These are phyloP conservation scores for Gerosis bhagava DNA, from an alignment of 2,888 invertebrate genomes.

Conservation along the genomic window DNA sequence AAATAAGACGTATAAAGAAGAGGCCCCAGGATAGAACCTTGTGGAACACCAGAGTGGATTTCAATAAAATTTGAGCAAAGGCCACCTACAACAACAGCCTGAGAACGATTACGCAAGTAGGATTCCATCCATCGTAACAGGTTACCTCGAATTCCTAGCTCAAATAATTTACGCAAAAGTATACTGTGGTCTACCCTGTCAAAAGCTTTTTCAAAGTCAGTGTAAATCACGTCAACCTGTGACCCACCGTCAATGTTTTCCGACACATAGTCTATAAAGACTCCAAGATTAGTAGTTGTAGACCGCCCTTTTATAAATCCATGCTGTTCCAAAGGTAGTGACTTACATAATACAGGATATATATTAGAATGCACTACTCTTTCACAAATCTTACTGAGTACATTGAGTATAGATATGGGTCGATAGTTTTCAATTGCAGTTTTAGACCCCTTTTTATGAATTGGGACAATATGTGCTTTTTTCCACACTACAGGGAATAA, in stretches of 20 bases:
- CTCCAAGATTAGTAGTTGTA: conserved; percentile 29
- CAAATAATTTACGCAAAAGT: conserved; percentile 21
- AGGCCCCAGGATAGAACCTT: conserved; percentile 35
- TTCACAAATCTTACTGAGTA: conserved; percentile 1
- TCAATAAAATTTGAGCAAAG: conserved; percentile 18
- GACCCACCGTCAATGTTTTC: conserved; percentile 22
- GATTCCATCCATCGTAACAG: conserved; percentile 28
- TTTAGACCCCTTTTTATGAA: conserved; percentile 10
- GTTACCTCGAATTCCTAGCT: conserved; percentile 25
- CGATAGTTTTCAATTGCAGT: conserved; percentile 11
- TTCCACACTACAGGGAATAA: conserved; percentile 5
- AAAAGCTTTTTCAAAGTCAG: conserved; percentile 37
- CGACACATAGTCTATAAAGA: conserved; percentile 22
- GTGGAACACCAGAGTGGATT: conserved; percentile 33
- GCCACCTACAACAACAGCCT: conserved; percentile 15
- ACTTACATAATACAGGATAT: background rate
- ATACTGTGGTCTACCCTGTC: conserved; percentile 31
- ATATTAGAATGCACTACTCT: conserved; percentile 11
- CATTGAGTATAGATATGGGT: conserved; percentile 7
- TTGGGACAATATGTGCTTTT: conserved; percentile 4
- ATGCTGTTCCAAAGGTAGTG: conserved; percentile 7
- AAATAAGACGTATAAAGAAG: conserved; percentile 32
- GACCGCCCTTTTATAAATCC: conserved; percentile 30
- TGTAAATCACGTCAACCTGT: conserved; percentile 36
- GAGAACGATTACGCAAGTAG: conserved; percentile 24